Percentiles rank a stretch among this genome's conserved stretches.
Conservation (phyloP, 2,113 vertebrate species). For the Odontophorus gujanensis region DNA sequence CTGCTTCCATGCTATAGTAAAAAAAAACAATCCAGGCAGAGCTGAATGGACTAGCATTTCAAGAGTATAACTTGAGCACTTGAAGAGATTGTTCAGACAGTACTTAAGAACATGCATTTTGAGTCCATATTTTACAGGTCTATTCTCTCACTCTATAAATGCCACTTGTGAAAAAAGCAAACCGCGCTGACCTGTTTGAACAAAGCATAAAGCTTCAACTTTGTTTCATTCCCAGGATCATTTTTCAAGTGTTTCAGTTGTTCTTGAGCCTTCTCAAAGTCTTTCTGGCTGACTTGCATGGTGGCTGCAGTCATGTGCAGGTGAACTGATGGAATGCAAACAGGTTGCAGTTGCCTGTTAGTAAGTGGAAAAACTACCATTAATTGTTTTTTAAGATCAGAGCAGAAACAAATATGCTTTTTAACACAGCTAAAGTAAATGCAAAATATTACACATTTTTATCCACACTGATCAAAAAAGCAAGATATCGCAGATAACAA, state of each 20-base stretch:
- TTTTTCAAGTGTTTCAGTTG: slow-evolving; percentile 84
- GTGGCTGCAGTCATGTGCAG: slow-evolving; percentile 74
- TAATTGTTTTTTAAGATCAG: not conserved
- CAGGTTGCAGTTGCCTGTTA: slow-evolving; percentile 19
- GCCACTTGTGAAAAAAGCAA: not conserved
- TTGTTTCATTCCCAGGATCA: slow-evolving; percentile 90
- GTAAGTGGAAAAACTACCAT: not conserved
- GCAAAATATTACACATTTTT: not conserved
- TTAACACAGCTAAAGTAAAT: not conserved
- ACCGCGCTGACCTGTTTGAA: slow-evolving; percentile 90
- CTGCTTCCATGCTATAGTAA: not conserved
- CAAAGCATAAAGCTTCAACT: slow-evolving; percentile 91
- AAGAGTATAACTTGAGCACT: not conserved
- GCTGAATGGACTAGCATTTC: not conserved
- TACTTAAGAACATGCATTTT: not conserved
- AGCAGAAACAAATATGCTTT: not conserved
- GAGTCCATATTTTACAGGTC: not conserved
- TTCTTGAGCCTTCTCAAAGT: slow-evolving; percentile 86
- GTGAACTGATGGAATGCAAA: slow-evolving; percentile 34
- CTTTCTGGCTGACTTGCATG: slow-evolving; percentile 82
- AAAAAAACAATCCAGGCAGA: not conserved
- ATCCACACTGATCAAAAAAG: not conserved
- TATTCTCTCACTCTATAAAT: not conserved
- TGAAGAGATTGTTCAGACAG: not conserved
- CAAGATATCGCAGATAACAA: not conserved